Evolutionary conservation across 2,797 vertebrate genomes (phyloP).

Genomic region (Emydoidea blandingii): DNA sequence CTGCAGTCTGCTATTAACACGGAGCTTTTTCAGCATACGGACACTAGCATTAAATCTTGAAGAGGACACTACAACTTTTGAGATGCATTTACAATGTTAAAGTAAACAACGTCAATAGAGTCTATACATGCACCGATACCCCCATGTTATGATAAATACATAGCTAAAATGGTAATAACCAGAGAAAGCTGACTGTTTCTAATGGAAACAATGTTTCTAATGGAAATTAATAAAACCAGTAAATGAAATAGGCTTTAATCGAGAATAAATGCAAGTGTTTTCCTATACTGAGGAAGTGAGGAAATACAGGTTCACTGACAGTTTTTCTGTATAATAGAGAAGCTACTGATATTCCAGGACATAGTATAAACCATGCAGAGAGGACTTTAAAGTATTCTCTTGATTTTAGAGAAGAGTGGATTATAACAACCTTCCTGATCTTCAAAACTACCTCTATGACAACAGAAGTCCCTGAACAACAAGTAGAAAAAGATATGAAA

Average conservation of each 20-base stretch:
- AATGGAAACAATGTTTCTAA: not conserved
- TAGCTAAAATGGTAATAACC: conserved; percentile 18
- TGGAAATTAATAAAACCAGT: not conserved
- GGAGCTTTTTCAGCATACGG: not conserved
- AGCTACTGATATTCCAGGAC: not conserved
- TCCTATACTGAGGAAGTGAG: not conserved
- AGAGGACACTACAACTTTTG: not conserved
- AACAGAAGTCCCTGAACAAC: not conserved
- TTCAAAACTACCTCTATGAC: not conserved
- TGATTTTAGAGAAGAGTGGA: conserved; percentile 12
- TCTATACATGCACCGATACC: not conserved
- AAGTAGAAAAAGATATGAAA: not conserved
- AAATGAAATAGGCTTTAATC: not conserved
- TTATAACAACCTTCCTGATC: not conserved
- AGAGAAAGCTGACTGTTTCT: not conserved
- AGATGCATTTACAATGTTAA: not conserved
- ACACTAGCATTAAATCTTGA: not conserved
- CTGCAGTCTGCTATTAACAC: conserved; percentile 13
- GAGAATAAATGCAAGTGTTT: not conserved
- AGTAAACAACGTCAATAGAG: not conserved
- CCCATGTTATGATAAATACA: not conserved
- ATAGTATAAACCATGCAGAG: not conserved
- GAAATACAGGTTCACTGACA: not conserved
- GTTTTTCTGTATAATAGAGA: not conserved
- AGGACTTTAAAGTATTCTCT: not conserved